These are phyloP conservation scores for Platysternon megacephalum DNA, from an alignment of 2,113 vertebrate genomes.

Conservation along the genomic window DNA sequence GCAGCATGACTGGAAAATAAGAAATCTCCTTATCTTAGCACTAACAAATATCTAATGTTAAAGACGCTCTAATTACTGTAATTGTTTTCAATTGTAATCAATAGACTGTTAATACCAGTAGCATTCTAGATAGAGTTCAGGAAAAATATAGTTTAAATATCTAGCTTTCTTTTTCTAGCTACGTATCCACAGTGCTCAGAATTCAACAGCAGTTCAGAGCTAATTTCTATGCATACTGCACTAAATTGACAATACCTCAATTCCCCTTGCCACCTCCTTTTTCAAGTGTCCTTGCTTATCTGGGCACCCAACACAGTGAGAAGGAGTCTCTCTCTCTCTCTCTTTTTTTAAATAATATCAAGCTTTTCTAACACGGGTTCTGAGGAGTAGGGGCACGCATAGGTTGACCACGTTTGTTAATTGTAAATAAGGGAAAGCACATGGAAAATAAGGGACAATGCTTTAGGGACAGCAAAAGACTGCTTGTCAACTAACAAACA, in stretches of 20 bases:
- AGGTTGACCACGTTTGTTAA: too few species aligned
- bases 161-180: neutral
- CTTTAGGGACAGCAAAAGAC: neutral
- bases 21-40: neutral
- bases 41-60: neutral
- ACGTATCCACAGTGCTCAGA: neutral
- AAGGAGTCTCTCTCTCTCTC: too few species aligned
- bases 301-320: too few species aligned
- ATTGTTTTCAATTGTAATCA: neutral
- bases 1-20: neutral
- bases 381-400: too few species aligned
- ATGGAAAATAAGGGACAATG: too few species aligned
- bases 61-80: neutral
- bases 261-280: neutral
- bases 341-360: neutral
- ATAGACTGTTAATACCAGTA: neutral
- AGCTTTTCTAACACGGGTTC: too few species aligned
- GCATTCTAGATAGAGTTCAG: neutral
- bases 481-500: slow-evolving; percentile 19
- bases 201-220: neutral
- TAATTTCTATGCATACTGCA: neutral
- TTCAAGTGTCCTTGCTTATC: neutral
- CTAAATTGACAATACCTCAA: slow-evolving; percentile 1
- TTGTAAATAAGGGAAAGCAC: too few species aligned
- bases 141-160: neutral